Evolutionary conservation across 2,888 invertebrate species (phyloP).

Genomic region (Agrotis ipsilon): DNA sequence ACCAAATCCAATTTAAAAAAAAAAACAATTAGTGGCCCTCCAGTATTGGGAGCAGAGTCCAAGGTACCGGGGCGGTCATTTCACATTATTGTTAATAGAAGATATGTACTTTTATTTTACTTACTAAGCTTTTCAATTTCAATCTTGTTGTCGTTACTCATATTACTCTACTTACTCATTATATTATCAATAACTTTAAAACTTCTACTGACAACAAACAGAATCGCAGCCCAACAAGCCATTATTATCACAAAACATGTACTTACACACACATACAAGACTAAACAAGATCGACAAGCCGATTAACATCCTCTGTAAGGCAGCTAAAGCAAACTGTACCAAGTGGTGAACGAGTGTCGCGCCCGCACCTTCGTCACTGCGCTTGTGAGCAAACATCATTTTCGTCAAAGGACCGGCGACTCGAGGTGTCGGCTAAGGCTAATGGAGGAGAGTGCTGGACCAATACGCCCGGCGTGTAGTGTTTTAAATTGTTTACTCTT

Average conservation of each 20-base stretch:
- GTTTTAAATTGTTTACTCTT: conserved; percentile 91
- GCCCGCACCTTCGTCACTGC: conserved; percentile 80
- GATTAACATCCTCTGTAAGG: conserved; percentile 74
- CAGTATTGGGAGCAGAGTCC: no score
- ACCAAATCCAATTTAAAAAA: no score
- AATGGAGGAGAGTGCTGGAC: conserved; percentile 90
- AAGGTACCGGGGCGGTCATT: no score
- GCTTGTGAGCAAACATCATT: conserved; percentile 84
- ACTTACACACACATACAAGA: conserved; percentile 59
- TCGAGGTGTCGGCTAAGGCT: conserved; percentile 87
- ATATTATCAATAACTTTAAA: not conserved
- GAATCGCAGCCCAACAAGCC: conserved; percentile 16
- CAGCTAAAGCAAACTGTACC: conserved; percentile 82
- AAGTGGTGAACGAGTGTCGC: conserved; percentile 82
- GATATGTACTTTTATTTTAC: not conserved
- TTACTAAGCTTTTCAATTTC: not conserved
- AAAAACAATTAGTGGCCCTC: no score
- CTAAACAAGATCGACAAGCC: conserved; percentile 74
- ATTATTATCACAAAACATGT: conserved; percentile 32
- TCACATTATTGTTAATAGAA: no score
- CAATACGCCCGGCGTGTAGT: conserved; percentile 88
- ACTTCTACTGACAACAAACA: not conserved
- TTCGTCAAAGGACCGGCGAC: conserved; percentile 84
- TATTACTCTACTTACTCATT: no score
- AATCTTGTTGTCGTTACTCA: no score